Conservation (phyloP, 2,113 vertebrate genomes). For the Malurus alboscapulatus region DNA sequence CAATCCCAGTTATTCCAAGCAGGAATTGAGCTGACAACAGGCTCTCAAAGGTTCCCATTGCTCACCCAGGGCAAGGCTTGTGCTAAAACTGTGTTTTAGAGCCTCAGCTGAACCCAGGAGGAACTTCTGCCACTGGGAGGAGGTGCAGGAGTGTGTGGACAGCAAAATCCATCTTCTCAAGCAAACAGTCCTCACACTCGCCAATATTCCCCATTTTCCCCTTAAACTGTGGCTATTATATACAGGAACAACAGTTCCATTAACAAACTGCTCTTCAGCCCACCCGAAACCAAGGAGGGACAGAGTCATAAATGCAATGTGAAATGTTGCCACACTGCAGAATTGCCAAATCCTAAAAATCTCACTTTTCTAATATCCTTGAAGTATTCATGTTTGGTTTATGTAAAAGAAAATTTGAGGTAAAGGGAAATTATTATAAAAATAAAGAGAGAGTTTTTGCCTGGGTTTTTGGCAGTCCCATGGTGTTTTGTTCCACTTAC, state of each 20-base stretch:
- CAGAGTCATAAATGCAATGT: background rate
- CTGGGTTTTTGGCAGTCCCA: fast-evolving
- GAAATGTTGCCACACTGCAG: background rate
- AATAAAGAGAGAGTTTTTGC: fast-evolving
- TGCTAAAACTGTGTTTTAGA: background rate
- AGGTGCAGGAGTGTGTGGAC: background rate
- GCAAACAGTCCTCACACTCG: fast-evolving
- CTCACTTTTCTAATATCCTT: fast-evolving
- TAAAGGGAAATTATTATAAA: fast-evolving
- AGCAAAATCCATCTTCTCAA: background rate
- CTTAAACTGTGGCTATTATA: background rate
- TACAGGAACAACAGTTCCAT: background rate
- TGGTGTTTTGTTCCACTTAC: background rate
- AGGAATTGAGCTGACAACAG: background rate
- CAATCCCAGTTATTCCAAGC: background rate
- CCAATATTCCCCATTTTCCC: background rate
- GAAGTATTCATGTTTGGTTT: background rate
- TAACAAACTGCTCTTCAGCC: background rate
- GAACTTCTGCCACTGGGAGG: background rate
- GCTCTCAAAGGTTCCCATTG: background rate
- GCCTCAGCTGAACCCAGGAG: background rate
- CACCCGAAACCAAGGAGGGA: background rate
- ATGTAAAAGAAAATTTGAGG: fast-evolving
- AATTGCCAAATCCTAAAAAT: background rate
- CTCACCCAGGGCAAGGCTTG: background rate